Evolutionary conservation across 2,113 vertebrate species (phyloP).

Genomic region (Xenopus borealis): DNA sequence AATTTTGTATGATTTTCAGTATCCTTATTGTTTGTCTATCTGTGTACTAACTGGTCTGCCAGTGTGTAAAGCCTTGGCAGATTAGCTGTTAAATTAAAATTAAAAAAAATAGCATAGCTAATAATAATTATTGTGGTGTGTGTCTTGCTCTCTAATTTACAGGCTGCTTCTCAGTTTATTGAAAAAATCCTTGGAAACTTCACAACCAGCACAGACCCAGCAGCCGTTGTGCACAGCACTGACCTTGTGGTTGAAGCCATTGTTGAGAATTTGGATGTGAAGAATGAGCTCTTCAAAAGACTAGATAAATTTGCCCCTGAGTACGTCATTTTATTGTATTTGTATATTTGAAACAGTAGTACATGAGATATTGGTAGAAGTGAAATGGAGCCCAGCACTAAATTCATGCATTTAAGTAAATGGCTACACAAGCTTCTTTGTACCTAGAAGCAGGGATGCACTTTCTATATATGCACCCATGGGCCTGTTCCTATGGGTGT

Average conservation of each 20-base stretch:
- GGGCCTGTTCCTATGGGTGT: no score
- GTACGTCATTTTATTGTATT: constrained; percentile 63
- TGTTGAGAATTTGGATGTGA: constrained; percentile 85
- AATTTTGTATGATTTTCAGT: no score
- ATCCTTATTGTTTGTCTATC: no score
- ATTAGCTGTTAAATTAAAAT: no score
- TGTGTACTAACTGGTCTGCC: no score
- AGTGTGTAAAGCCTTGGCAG: no score
- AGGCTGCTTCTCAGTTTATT: constrained; percentile 83
- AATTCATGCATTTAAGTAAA: not conserved
- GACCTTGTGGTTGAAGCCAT: constrained; percentile 95
- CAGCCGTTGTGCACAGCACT: constrained; percentile 69
- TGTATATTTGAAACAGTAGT: not conserved
- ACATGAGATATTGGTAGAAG: no score
- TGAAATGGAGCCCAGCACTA: no score
- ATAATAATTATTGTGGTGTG: no score
- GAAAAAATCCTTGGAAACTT: constrained; percentile 79
- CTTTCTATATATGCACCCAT: no score
- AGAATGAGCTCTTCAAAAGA: constrained; percentile 80
- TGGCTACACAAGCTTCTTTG: not conserved
- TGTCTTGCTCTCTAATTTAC: not conserved
- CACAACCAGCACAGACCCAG: constrained; percentile 75
- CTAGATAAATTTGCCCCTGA: constrained; percentile 88
- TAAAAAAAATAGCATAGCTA: no score
- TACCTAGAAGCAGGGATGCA: not conserved